Percentiles rank a stretch among this genome's conserved stretches.
Conservation (phyloP, 53 echinoderm and acorn worm species). For the Crossaster papposus region DNA sequence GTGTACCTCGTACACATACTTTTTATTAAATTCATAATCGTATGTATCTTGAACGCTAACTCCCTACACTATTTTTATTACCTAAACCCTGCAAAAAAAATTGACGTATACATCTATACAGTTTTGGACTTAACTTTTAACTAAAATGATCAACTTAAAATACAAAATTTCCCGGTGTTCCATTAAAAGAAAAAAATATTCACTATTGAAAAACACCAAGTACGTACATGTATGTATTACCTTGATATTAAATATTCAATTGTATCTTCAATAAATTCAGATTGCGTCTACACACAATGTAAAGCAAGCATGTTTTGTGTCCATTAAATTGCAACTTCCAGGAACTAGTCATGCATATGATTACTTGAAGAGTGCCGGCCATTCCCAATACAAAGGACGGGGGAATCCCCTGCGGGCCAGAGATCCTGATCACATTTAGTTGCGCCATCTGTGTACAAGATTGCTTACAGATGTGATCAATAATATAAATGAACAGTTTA, state of each 20-base stretch:
- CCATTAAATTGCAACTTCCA: not conserved
- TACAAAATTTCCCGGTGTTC: no score
- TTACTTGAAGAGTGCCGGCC: not conserved
- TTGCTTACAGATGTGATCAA: not conserved
- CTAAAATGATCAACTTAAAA: no score
- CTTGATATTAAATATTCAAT: not conserved
- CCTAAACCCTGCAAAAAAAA: no score
- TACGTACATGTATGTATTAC: no score
- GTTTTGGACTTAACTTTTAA: no score
- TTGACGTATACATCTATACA: no score
- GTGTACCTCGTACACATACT: not conserved
- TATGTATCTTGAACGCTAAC: no score
- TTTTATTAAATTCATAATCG: no score
- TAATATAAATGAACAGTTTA: not conserved
- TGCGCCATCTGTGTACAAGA: not conserved
- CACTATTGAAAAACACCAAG: no score
- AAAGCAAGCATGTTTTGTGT: not conserved
- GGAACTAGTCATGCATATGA: not conserved
- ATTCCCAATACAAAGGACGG: not conserved
- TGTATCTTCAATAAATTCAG: not conserved
- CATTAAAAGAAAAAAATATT: no score
- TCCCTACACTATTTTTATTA: no score
- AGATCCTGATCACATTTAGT: not conserved
- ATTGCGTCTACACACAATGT: not conserved
- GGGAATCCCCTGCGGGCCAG: not conserved